Evolutionary conservation across 2,797 vertebrate species (phyloP).

Genomic region (Sardinella longiceps): DNA sequence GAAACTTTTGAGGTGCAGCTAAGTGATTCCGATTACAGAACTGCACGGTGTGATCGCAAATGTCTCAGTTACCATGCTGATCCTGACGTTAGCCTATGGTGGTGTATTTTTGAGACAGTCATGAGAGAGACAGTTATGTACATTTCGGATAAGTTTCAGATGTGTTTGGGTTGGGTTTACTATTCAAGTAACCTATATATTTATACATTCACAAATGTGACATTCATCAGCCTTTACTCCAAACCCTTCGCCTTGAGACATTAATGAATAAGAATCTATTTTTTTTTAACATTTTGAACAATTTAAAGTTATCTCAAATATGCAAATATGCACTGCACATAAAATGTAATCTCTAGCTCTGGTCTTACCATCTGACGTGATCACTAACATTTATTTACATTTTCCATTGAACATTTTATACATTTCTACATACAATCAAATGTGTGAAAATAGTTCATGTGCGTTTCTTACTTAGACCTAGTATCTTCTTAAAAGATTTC

Average conservation of each 20-base stretch:
- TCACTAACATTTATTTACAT: conserved; percentile 46
- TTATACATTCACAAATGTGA: conserved; percentile 2
- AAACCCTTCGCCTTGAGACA: background rate
- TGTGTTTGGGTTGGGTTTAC: background rate
- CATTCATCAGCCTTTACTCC: background rate
- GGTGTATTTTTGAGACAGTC: background rate
- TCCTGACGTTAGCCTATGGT: too few species aligned
- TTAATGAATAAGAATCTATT: background rate
- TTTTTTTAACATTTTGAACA: background rate
- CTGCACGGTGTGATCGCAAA: background rate
- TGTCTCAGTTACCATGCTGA: background rate
- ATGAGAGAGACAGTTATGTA: too few species aligned
- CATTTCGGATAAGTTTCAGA: background rate
- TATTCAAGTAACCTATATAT: background rate
- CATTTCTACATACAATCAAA: conserved; percentile 27
- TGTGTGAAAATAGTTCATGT: conserved; percentile 30
- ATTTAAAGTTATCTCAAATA: background rate
- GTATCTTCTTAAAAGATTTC: conserved; percentile 77
- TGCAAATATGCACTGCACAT: background rate
- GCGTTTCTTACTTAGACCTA: conserved; percentile 60
- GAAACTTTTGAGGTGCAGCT: background rate
- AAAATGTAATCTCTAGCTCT: background rate
- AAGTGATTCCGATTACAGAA: background rate
- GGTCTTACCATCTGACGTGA: conserved; percentile 41
- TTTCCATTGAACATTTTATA: conserved; percentile 30